Evolutionary conservation across 2,888 invertebrate genomes (phyloP).

Genomic region (Erebia aethiops): DNA sequence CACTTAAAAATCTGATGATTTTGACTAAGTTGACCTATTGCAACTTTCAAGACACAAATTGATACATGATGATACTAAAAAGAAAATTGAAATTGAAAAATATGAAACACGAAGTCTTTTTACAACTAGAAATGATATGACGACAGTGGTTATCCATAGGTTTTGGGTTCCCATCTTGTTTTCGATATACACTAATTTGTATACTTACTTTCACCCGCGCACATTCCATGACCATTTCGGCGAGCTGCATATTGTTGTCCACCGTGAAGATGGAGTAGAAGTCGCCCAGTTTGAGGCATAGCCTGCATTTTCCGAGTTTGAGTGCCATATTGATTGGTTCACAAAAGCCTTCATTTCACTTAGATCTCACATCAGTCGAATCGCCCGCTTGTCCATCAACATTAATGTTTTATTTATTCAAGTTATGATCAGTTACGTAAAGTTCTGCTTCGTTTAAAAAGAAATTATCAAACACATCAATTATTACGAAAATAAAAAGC

Average conservation of each 20-base stretch:
- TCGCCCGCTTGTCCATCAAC: slow-evolving; percentile 26
- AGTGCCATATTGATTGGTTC: slow-evolving; percentile 78
- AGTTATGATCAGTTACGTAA: slow-evolving; percentile 12
- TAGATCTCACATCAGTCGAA: slow-evolving; percentile 54
- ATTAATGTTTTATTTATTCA: slow-evolving; percentile 14
- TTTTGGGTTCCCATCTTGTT: slow-evolving; percentile 34
- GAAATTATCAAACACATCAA: slow-evolving; percentile 30
- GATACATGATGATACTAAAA: slow-evolving; percentile 21
- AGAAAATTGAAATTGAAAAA: slow-evolving; percentile 22
- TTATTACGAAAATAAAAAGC: slow-evolving; percentile 33
- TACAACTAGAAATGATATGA: slow-evolving; percentile 31
- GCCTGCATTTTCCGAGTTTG: slow-evolving; percentile 81
- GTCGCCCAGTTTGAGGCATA: slow-evolving; percentile 80
- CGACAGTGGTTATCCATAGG: slow-evolving; percentile 32
- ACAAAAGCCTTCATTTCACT: slow-evolving; percentile 66
- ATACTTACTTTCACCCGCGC: slow-evolving; percentile 70
- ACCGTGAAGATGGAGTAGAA: slow-evolving; percentile 80
- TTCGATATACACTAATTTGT: slow-evolving; percentile 13
- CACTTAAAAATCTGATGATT: slow-evolving; percentile 20
- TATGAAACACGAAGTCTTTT: slow-evolving; percentile 34
- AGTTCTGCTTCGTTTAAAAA: slow-evolving; percentile 30
- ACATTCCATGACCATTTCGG: slow-evolving; percentile 81
- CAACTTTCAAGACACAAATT: slow-evolving; percentile 14
- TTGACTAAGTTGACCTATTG: slow-evolving; percentile 25
- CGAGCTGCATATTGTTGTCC: slow-evolving; percentile 75